Base-by-base conservation (phyloP, 2,113 vertebrate species). In the Pomatorhinus ruficollis region DNA sequence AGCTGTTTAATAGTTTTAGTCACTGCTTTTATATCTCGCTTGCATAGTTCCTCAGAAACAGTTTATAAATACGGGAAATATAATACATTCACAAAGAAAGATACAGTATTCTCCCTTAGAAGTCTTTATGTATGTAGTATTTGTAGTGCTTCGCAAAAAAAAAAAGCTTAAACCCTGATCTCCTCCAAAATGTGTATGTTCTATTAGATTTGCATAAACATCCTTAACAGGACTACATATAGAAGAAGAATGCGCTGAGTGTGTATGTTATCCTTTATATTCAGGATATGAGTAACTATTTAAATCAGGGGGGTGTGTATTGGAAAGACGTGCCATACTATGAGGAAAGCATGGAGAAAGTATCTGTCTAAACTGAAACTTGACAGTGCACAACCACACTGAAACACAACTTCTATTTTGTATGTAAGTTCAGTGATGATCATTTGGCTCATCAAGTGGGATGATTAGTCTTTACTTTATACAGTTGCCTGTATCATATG, bases 1-100 rank as follows among this genome's bases (percentile, higher is more conserved):
- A 78, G 40, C 47, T 82, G 31, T 81, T 94, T 88, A 83, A 40
- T 97, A 90, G 95, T 94, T 94, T 74, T 56, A 82, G 64, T 72
- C 42, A 50, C 47, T 90, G 15, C 96, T 77, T 97, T 83, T 95
- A 90, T 93, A 93, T 88, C 75, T 83, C 5, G 0, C 39, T 83
- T 93, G 87, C 52, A 86, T 64, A 71, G 30, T 90, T 96, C 66
- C 80, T 94, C 39, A 78, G 90, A 93, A 98, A 93, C 83, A 89
- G 90, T 93, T 91, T 65, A 87, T 91, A 81, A 95, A 86, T 94
- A 65, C 4, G 21, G 18, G 59, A 97, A 78, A 96, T 65, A 42
- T 19, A 54, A 54, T 93, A 47, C 17, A 60, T 72, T 83, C 82
- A 63, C 69, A 80, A 93, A 83, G 59, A 93, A 95, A 59, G 78